phyloP scores from a whole-genome alignment of 2,888 invertebrate species.

The Acrobasis consociella region DNA sequence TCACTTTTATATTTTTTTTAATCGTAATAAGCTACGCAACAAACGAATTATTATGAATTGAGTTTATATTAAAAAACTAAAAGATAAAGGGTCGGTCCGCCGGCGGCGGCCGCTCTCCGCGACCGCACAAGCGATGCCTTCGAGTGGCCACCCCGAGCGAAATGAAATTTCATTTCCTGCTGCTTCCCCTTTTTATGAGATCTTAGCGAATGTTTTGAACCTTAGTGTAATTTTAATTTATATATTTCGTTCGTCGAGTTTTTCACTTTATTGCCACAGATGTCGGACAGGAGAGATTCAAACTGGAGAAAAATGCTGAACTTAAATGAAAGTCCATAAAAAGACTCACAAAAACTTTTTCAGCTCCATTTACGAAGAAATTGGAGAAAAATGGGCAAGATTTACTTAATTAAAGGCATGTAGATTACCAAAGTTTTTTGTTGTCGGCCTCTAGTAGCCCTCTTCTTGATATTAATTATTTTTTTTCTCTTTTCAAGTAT shows the following conservation, averaged over 20 bases:
- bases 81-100: constrained; percentile 39
- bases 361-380: constrained; percentile 22
- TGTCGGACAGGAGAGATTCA: constrained; percentile 5
- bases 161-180: constrained; percentile 56
- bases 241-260: constrained; percentile 19
- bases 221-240: constrained; percentile 31
- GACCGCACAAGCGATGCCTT: constrained; percentile 46
- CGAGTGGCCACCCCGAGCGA: constrained; percentile 39
- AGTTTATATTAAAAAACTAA: constrained; percentile 44
- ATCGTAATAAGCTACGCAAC: too few relatives aligned
- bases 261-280: constrained; percentile 21
- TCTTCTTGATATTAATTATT: neutral
- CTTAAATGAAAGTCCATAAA: constrained; percentile 24
- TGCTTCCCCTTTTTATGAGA: constrained; percentile 44
- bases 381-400: constrained; percentile 23
- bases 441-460: neutral
- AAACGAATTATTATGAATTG: neutral
- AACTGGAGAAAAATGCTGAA: constrained; percentile 15
- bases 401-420: constrained; percentile 27
- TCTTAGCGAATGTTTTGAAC: constrained; percentile 36
- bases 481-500: neutral
- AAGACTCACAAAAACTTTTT: constrained; percentile 25
- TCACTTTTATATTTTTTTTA: too few relatives aligned
- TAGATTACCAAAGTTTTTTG: constrained; percentile 23
- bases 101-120: constrained; percentile 18